These are phyloP conservation scores for Alitta virens DNA, from an alignment of 2,888 invertebrate species.

Conservation along the genomic window DNA sequence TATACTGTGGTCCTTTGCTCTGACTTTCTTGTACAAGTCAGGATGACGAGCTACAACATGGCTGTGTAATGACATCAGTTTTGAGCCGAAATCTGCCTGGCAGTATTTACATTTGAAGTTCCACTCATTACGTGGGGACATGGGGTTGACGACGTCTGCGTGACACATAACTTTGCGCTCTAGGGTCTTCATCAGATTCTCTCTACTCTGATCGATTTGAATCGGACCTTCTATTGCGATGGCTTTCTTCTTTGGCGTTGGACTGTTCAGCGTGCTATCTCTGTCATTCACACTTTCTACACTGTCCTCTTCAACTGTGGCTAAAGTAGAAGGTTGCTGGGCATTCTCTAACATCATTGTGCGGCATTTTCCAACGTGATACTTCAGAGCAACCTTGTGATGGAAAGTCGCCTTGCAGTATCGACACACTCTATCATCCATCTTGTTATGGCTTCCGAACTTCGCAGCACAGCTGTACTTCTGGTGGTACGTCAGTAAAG, in stretches of 20 bases:
- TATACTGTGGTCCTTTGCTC: slow-evolving; percentile 9
- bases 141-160: slow-evolving; percentile 3
- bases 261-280: background rate
- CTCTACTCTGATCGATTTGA: slow-evolving; percentile 1
- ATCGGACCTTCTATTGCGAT: background rate
- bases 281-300: background rate
- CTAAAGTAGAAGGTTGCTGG: background rate
- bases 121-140: background rate
- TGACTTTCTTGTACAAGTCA: slow-evolving; percentile 11
- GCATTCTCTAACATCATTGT: background rate
- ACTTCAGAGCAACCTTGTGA: slow-evolving; percentile 16
- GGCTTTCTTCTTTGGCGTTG: background rate
- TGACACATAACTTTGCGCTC: slow-evolving; percentile 12
- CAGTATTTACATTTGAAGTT: slow-evolving; percentile 11
- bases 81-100: background rate
- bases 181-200: slow-evolving; percentile 12
- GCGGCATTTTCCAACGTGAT: slow-evolving; percentile 11
- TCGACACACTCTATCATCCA: slow-evolving; percentile 14
- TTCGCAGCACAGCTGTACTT: slow-evolving; percentile 16
- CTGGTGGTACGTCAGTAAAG: slow-evolving; percentile 13
- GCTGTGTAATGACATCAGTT: slow-evolving; percentile 9
- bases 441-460: slow-evolving; percentile 12
- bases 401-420: slow-evolving; percentile 17
- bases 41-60: slow-evolving; percentile 9
- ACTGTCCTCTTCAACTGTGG: background rate